A percentile compares a stretch with the other conserved stretches of the same genome.
Evolutionary conservation across 2,113 vertebrate genomes (phyloP).

Genomic region (Zeus faber): DNA sequence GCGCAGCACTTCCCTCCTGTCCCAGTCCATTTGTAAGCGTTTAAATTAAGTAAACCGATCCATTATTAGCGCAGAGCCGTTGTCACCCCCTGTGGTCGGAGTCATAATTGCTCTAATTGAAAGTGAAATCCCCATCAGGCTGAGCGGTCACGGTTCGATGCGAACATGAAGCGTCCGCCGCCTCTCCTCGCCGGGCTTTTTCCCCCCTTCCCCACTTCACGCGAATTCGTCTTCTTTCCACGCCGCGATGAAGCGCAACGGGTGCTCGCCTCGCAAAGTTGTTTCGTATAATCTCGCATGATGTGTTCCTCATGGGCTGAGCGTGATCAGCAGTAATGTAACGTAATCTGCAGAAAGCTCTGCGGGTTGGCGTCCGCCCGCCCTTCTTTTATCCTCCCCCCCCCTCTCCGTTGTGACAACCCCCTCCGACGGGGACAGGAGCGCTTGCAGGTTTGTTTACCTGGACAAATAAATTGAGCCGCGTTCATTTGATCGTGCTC

Average conservation of each 20-base stretch:
- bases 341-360: background rate
- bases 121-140: conserved; percentile 37
- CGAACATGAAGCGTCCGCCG: conserved; percentile 21
- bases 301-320: background rate
- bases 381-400: background rate
- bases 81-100: conserved; percentile 29
- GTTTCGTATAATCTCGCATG: background rate
- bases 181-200: conserved; percentile 23
- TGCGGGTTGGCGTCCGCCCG: background rate
- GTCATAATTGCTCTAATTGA: conserved; percentile 31
- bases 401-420: background rate
- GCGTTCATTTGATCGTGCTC: conserved; percentile 10
- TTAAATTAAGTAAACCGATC: conserved; percentile 11
- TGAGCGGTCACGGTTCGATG: conserved; percentile 25
- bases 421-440: background rate
- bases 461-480: conserved; percentile 6
- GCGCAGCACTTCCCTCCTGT: conserved; percentile 16
- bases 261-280: background rate
- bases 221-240: conserved; percentile 19
- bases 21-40: conserved; percentile 13
- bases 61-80: conserved; percentile 26
- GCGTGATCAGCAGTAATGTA: no score
- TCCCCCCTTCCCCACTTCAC: conserved; percentile 14
- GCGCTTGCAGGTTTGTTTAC: conserved; percentile 24
- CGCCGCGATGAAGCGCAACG: conserved; percentile 14